Base-by-base conservation (phyloP, 2,888 invertebrate genomes). In the Agriopis marginaria region DNA sequence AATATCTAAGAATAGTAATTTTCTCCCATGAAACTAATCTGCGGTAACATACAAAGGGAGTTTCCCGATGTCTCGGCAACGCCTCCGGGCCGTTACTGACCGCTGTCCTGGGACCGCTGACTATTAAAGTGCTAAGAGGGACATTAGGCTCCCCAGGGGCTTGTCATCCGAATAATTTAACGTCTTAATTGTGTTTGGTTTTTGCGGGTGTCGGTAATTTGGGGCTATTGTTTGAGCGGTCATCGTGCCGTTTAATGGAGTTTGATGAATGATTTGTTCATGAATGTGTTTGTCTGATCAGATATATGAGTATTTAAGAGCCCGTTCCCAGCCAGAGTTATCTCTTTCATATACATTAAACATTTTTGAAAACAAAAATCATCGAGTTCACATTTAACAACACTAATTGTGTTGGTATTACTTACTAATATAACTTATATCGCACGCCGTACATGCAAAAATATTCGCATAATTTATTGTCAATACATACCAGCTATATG, bases 81-180 rank as follows among this genome's bases (percentile, higher is more conserved):
- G 93, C 92, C 93, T 89, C 82, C 82, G 83, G 88, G 86, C 88
- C 83, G 87, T 91, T 87, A 80, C 84, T 92, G 92, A 92, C 92
- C 92, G 87, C 80, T 83, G 85, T 79, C 82, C 77, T 75, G 89
- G 89, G 90, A 87, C 82, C 82, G 82, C 84, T 65, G 66, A 90
- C 93, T 92, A 93, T 93, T 92, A 91, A 93, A 93, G 93, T 91
- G 93, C 92, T 93, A 93, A 94, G 92, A 92, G 93, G 87, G 92
- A 83, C 89, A 92, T 93, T 92, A 93, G 81, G 78, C 88, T 89
- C 90, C 86, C 88, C 80, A 80, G 91, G 90, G 92, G 70, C 79
- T 84, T 88, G 89, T 90, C 90, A 86, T 89, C 88, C 89, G 92
- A 89, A 92, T 93, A 92, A 92, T 89, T 92, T 92, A 88, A 89